Conservation (phyloP, 2,888 invertebrate genomes). For the Zele albiditarsus region DNA sequence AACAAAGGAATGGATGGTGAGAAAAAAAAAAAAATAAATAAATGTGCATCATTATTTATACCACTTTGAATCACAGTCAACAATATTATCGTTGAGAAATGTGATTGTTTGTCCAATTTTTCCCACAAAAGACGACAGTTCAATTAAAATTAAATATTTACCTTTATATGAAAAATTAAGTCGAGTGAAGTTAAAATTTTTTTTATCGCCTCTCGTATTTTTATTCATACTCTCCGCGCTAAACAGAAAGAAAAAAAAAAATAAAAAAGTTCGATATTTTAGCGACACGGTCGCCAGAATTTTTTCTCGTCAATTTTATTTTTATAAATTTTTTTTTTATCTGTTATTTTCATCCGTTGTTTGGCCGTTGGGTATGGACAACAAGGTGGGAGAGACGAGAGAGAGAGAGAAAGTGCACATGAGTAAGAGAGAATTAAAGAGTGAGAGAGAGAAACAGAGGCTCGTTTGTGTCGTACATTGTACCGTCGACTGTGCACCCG, state of each 20-base stretch:
- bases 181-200: constrained; percentile 8
- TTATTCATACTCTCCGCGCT: neutral
- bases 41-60: neutral
- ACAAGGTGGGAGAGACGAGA: neutral
- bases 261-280: constrained; percentile 1
- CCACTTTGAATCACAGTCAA: neutral
- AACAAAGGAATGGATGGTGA: neutral
- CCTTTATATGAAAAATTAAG: neutral
- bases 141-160: neutral
- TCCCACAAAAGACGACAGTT: neutral
- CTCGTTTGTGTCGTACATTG: constrained; percentile 44
- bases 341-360: constrained; percentile 12
- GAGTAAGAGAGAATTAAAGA: neutral
- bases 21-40: neutral
- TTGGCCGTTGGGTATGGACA: neutral
- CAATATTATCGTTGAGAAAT: neutral
- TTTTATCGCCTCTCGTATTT: neutral
- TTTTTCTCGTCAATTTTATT: constrained; percentile 14
- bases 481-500: constrained; percentile 37
- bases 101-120: neutral
- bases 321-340: neutral
- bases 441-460: neutral
- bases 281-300: constrained; percentile 9
- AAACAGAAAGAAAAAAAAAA: neutral
- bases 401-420: neutral